Conservation (phyloP, 1,140 invertebrate genomes). For the Drosophila santomea region DNA sequence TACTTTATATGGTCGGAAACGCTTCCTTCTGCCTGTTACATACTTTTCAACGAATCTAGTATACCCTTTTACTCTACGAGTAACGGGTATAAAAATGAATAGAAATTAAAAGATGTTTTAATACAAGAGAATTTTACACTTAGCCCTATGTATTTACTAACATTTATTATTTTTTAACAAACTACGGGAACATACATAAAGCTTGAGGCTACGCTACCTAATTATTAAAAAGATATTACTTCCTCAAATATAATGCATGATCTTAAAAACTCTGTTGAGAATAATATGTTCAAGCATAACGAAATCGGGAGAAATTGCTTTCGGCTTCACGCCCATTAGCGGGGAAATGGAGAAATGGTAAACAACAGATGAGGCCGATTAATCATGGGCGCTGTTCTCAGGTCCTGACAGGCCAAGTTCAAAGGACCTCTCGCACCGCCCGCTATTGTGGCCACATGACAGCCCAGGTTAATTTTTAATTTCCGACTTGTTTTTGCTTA, state of each 20-base stretch:
- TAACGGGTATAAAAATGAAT: too few species aligned
- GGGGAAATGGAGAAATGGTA: constrained; percentile 63
- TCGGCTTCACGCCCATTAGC: constrained; percentile 62
- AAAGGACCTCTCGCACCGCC: constrained; percentile 23
- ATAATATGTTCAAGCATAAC: constrained; percentile 49
- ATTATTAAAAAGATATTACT: too few species aligned
- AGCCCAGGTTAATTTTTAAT: constrained; percentile 67
- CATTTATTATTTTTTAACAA: too few species aligned
- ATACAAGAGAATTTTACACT: too few species aligned
- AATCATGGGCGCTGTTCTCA: constrained; percentile 50
- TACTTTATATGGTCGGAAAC: too few species aligned
- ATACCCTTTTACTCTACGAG: too few species aligned
- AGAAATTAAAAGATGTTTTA: too few species aligned
- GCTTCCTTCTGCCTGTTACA: too few species aligned
- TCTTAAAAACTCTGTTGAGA: not conserved
- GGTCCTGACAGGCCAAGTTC: constrained; percentile 33
- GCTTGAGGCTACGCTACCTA: too few species aligned
- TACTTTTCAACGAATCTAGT: too few species aligned
- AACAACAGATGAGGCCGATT: constrained; percentile 76
- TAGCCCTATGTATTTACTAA: too few species aligned
- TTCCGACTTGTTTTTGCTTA: constrained; percentile 75
- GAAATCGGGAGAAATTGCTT: constrained; percentile 66
- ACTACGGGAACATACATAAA: too few species aligned
- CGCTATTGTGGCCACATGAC: constrained; percentile 60
- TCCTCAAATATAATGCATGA: not conserved